phyloP scores from a whole-genome alignment of 1,140 invertebrate species.

The Cotesia vestalis region DNA sequence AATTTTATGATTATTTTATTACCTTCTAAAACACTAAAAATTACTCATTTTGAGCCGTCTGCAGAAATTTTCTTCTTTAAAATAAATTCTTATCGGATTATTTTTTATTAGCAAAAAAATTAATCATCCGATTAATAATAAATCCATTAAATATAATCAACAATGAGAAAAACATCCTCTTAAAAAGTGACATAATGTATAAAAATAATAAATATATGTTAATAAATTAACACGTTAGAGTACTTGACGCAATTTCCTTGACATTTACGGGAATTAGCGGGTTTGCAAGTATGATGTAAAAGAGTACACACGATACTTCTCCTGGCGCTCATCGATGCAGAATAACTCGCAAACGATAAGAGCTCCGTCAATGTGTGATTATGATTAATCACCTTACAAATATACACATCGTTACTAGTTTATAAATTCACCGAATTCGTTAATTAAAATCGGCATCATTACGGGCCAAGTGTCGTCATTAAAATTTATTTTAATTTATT shows the following conservation, averaged over 20 bases:
- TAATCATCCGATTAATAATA: too few relatives aligned
- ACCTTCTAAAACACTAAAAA: too few relatives aligned
- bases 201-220: neutral
- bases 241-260: slow-evolving; percentile 27
- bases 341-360: slow-evolving; percentile 22
- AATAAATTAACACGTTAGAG: slow-evolving; percentile 13
- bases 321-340: slow-evolving; percentile 16
- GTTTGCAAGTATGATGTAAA: slow-evolving; percentile 6
- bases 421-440: neutral
- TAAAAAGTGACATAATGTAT: neutral
- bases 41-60: too few relatives aligned
- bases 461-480: too few relatives aligned
- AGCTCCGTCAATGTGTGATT: slow-evolving; percentile 6
- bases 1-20: too few relatives aligned
- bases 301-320: neutral
- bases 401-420: neutral
- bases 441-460: neutral
- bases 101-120: too few relatives aligned
- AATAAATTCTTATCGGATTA: too few relatives aligned
- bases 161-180: too few relatives aligned
- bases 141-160: too few relatives aligned
- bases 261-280: slow-evolving; percentile 28
- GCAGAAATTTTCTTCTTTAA: too few relatives aligned
- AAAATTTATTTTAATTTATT: too few relatives aligned
- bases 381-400: slow-evolving; percentile 24